Evolutionary conservation across 2,888 invertebrate species (phyloP), one percentile per base, ranked within the genome.

Genomic region (Chromoteleia sp.): DNA sequence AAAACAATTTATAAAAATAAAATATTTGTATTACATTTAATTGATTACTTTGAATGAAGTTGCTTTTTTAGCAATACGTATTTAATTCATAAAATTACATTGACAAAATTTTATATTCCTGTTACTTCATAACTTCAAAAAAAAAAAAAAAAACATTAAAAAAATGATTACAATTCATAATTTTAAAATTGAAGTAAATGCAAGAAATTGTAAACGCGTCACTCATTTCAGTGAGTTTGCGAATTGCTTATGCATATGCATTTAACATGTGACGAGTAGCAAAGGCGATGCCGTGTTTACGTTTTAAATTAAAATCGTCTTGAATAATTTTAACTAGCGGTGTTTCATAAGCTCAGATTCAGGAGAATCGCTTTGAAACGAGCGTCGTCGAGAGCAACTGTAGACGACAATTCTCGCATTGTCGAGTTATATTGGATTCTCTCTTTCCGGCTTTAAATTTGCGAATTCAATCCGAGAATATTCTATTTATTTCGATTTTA

Each of bases 241-340:
- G 52, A 63, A 25, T 63, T 63, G 63, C 63, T 63, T 63, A 73
- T 73, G 73, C 56, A 74, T 74, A 63, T 63, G 73, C 36, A 63
- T 74, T 63, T 63, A 63, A 45, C 63, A 45, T 74, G 63, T 56
- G 63, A 63, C 45, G 54, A 10, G 43, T 25, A 33, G 17, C 21
- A 21, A 36, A 71, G 52, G 52, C 61, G 17, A n/a, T 36, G 71
- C 39, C 25, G 61, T 74, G 59, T 74, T 74, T 63, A 74, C 45
- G 63, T 56, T 74, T 63, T 56, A 74, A 74, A 74, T 74, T 74
- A 54, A 63, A 74, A 63, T 74, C 61, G 73, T 63, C 56, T 54
- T 74, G 73, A 74, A 74, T 74, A 74, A 74, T 74, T 74, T 74
- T 74, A 74, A 63, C 54, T 74, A 63, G 45, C 15, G 12, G 45